Evolutionary conservation across 1,140 invertebrate genomes (phyloP).

Genomic region (Heliconius melpomene): DNA sequence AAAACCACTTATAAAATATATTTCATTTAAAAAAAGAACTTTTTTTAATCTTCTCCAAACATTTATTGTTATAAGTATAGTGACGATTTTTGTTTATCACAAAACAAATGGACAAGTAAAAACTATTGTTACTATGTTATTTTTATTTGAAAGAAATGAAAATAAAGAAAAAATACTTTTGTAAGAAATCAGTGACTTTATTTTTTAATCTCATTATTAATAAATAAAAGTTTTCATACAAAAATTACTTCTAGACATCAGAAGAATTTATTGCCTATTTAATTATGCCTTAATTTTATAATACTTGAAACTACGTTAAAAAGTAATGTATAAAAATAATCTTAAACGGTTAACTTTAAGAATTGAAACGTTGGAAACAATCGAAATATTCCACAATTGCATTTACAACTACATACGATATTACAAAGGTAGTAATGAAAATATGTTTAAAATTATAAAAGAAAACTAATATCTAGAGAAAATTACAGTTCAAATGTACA

Average conservation of each 20-base stretch:
- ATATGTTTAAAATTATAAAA: not conserved
- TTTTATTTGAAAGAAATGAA: too few relatives aligned
- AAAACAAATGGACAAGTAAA: too few relatives aligned
- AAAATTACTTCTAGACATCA: constrained; percentile 60
- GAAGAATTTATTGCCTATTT: constrained; percentile 46
- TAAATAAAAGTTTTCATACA: constrained; percentile 72
- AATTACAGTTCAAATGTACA: constrained; percentile 42
- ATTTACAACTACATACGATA: not conserved
- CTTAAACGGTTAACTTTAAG: constrained; percentile 51
- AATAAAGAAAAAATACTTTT: constrained; percentile 37
- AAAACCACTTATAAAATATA: too few relatives aligned
- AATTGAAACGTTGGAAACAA: not conserved
- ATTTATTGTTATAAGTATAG: too few relatives aligned
- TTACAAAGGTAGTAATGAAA: not conserved
- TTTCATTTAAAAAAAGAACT: too few relatives aligned
- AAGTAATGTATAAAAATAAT: constrained; percentile 57
- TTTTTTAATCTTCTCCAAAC: too few relatives aligned
- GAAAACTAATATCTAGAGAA: not conserved
- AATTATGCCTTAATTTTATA: constrained; percentile 62
- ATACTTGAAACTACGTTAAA: constrained; percentile 58
- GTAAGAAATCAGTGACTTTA: constrained; percentile 65
- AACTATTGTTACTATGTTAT: too few relatives aligned
- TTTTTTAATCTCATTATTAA: constrained; percentile 69
- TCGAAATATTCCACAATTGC: not conserved
- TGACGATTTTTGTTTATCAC: too few relatives aligned